phyloP scores from a whole-genome alignment of 2,797 vertebrate genomes.

The Phataginus tetradactyla region DNA sequence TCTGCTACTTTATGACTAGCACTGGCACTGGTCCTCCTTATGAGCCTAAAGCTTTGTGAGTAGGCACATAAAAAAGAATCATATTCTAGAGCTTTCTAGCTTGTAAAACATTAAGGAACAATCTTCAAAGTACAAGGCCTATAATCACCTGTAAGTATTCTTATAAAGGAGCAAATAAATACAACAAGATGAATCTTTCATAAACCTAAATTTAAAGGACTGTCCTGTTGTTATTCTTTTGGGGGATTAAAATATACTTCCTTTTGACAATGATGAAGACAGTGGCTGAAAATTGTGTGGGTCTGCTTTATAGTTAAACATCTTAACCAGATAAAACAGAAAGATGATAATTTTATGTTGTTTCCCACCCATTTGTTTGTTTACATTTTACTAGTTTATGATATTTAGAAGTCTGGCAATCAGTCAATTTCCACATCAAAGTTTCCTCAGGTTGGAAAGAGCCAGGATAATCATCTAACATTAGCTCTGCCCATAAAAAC shows the following conservation, averaged over 20 bases:
- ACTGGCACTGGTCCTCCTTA: neutral
- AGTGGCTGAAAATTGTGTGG: neutral
- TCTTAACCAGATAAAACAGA: conserved; percentile 35
- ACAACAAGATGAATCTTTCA: neutral
- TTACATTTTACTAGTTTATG: conserved; percentile 46
- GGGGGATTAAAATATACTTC: conserved; percentile 37
- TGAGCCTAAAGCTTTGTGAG: neutral
- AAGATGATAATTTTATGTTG: neutral
- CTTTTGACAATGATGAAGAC: neutral
- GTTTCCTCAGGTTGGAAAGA: conserved; percentile 15
- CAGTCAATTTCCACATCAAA: neutral
- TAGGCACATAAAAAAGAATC: neutral
- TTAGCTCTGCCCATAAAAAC: conserved; percentile 18
- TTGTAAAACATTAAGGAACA: neutral
- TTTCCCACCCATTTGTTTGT: neutral
- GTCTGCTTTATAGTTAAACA: neutral
- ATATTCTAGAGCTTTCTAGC: conserved; percentile 1
- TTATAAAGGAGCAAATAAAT: neutral
- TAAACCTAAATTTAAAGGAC: neutral
- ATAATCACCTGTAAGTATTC: neutral
- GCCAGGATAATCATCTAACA: neutral
- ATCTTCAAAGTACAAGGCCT: neutral
- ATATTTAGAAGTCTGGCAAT: conserved; percentile 23
- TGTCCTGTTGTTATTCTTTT: neutral
- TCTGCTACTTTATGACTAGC: neutral